Base-by-base conservation (phyloP, 2,888 invertebrate species). In the Omphaloscelis lunosa region DNA sequence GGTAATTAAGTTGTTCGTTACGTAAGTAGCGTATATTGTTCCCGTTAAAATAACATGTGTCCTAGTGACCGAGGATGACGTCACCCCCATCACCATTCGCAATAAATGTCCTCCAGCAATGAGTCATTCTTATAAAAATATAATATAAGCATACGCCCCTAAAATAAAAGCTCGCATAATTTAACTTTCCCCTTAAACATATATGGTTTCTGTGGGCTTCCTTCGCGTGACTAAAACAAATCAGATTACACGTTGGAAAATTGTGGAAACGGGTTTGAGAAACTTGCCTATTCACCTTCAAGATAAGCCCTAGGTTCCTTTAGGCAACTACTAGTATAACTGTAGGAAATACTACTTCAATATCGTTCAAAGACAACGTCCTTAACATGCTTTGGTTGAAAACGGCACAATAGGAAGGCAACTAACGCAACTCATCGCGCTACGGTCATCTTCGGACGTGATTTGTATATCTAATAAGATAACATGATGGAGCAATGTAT, bases 121-220 rank as follows among this genome's bases (percentile, higher is more conserved):
- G 88, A 89, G 67, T 88, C 88, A 88, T 81, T 67, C 71, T 72
- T 78, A 72, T 79, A 80, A 84, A 85, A 87, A 82, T 81, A 86
- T 56, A 75, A 34, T 27, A 58, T 63, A 68, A 20, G 27, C 61
- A 73, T 65, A 77, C 53, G 75, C 79, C 63, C 73, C 76, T 84
- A 4, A 53, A 82, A 59, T 70, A 83, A 82, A 79, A 80, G 63
- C 75, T 79, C 59, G 59, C 58, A 78, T 77, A 59, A 84, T 84
- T 88, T 72, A 75, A 84, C 79, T 84, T 79, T 82, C 78, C 77
- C 86, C 62, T 73, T 74, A 80, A 53, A 80, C 66, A 78, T 66
- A 71, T 70, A 78, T 12, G 45, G 66, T 75, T 80, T 82, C 72
- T 79, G 77, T 78, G 63, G 73, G 29, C 67, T 81, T 72, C 48